Evolutionary conservation across 2,797 vertebrate species (phyloP), one percentile per base, ranked within the genome.

Genomic region (Cetoscarus ocellatus): DNA sequence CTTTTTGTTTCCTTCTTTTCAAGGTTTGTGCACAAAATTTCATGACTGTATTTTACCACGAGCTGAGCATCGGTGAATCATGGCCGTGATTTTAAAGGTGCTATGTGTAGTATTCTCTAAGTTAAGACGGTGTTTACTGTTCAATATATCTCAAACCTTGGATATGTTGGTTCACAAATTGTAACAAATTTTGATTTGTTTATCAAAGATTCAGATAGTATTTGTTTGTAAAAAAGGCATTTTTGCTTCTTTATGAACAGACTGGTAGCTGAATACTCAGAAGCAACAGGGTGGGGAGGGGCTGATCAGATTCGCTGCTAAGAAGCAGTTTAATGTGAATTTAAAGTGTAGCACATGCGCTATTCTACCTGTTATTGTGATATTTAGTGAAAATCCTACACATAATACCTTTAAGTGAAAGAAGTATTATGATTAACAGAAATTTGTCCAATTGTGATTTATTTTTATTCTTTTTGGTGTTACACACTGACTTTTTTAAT

Each of bases 51-150:
- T 73, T 76, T 77, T 78, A 82, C 78, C 70, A 68, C 45, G 40
- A 79, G 64, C 63, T 67, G 69, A 79, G 56, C 77, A 77, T 55
- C 70, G 59, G 63, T 66, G 50, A 35, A 63, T 78, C 56, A 54
- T 63, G 44, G 67, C 81, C 78, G 63, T 55, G 60, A 75, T 82
- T 72, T 88, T 83, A 86, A 91, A 92, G 87, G 91, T 93, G 89
- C 87, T 90, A 90, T 88, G 89, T 90, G 86, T 88, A 86, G 86
- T 86, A 79, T 85, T 88, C 56, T 80, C 72, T 49, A 14, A 59
- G 27, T 52, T 48, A 40, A 77, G 9, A 65, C 19, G 14, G 18
- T 73, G 66, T 70, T 42, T 75, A 58, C 56, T 83, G 81, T 83
- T 77, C 8, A 75, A 77, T 50, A 45, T 13, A 45, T 59, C 59